Percentiles rank a stretch among this genome's conserved stretches.
Evolutionary conservation across 1,140 invertebrate species (phyloP).

Genomic region (Lordiphosa clarofinis): DNA sequence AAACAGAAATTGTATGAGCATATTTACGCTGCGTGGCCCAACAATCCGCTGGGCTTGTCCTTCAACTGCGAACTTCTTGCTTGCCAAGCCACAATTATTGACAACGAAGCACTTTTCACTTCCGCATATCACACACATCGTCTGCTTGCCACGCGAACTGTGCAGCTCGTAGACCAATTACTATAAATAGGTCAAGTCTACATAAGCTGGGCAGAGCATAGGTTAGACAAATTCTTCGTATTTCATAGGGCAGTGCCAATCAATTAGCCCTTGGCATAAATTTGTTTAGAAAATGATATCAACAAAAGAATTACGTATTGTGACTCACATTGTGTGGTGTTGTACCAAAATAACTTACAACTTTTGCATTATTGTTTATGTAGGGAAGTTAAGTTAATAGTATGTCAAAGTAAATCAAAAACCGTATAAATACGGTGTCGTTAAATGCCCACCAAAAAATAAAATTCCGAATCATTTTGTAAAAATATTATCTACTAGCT

Average conservation of each 20-base stretch:
- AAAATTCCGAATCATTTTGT: no score
- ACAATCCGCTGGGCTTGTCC: conserved; percentile 1
- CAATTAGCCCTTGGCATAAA: background rate
- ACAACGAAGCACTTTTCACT: conserved; percentile 17
- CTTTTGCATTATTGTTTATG: no score
- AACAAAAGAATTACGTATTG: background rate
- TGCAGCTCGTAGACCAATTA: conserved; percentile 15
- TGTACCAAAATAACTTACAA: no score
- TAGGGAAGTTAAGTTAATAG: no score
- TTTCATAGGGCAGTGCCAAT: background rate
- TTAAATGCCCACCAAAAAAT: no score
- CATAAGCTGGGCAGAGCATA: conserved; percentile 9
- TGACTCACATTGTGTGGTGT: no score
- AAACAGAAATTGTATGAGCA: conserved; percentile 2
- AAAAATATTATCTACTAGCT: no score
- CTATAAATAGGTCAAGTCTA: conserved; percentile 63
- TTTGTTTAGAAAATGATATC: conserved; percentile 9
- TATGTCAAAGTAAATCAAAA: no score
- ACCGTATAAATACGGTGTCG: no score
- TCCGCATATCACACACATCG: conserved; percentile 28
- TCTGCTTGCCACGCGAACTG: no score
- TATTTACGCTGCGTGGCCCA: conserved; percentile 21
- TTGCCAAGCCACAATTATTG: conserved; percentile 37
- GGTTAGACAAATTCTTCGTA: background rate
- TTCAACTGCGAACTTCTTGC: conserved; percentile 39